Evolutionary conservation across 2,888 invertebrate species (phyloP), one percentile per base, ranked within the genome.

Genomic region (Athalia rosae): DNA sequence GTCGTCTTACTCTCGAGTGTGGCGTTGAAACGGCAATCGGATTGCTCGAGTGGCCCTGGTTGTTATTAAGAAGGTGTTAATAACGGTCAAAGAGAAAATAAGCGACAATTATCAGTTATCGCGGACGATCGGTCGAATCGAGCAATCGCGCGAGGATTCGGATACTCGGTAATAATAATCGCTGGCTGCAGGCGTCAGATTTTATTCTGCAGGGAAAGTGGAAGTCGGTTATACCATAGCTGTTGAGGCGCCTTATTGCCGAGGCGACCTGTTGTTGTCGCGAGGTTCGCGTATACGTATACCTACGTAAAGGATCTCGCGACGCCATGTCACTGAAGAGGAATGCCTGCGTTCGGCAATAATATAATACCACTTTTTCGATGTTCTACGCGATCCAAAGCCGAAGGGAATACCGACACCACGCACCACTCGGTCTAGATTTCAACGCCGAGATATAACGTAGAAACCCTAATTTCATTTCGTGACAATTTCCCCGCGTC

Each of bases 1-100:
- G 71, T 71, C 71, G 71, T 71, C 58, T 58, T 58, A 58, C 56
- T 71, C 71, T 45, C 58, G 71, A 58, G 71, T 71, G 13, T 28
- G 53, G 9, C 45, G 15, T 11, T 61, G 13, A 4, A 58, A 71
- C 56, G 56, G 53, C 53, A 6, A 53, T 58, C 41, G 58, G 58
- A 15, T 58, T 43, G 13, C 58, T 58, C 45, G 45, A 71, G 53
- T 53, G 8, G 71, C 58, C 71, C 56, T 58, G 71, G n/a, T n/a
- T n/a, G 8, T 15, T 9, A 45, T 7, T 8, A 13, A 15, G 15
- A 43, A 43, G 71, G 58, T 71, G 71, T 58, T 56, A 71, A 71
- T 71, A 45, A 53, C 9, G 13, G 41, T 58, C 9, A n/a, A 71
- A 45, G 56, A 50, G n/a, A 71, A 71, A 71, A 71, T 58, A 58